Evolutionary conservation across 1,140 invertebrate genomes (phyloP), one percentile per base, ranked within the genome.

Genomic region (Amphibalanus amphitrite): DNA sequence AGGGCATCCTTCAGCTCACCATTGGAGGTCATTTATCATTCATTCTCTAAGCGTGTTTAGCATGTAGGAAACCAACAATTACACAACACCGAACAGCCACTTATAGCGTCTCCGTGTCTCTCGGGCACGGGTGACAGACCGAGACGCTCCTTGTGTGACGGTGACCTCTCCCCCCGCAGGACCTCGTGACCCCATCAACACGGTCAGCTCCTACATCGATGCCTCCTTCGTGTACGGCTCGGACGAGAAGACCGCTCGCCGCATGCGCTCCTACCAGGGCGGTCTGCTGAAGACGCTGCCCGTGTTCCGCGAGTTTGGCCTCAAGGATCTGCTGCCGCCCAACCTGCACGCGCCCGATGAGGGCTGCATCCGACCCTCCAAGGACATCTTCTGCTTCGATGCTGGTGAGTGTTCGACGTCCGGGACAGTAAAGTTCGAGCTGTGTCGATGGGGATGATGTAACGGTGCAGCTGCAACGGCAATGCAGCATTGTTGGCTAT

Each of bases 361-460:
- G n/a, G n/a, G n/a, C n/a, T n/a, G n/a, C n/a, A n/a, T n/a, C n/a
- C n/a, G n/a, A n/a, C n/a, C n/a, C 72, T 92, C 92, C 78, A 75
- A 76, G 28, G 81, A 84, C 69, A 90, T 94, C 86, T 95, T 88
- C 78, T 95, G 93, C 78, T 95, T 95, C 78, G 92, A 95, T 84
- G 83, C 83, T 67, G 84, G 83, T 82, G 76, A 38, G 38, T n/a
- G n/a, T n/a, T n/a, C n/a, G n/a, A n/a, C n/a, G n/a, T n/a, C n/a
- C n/a, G n/a, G n/a, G n/a, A n/a, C n/a, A n/a, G n/a, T n/a, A n/a
- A n/a, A n/a, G n/a, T n/a, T n/a, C n/a, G n/a, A n/a, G n/a, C n/a
- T n/a, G n/a, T n/a, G n/a, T n/a, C n/a, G n/a, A n/a, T n/a, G n/a
- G n/a, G n/a, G n/a, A n/a, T n/a, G n/a, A n/a, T n/a, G n/a, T n/a